Percentiles rank a stretch among this genome's conserved stretches.
phyloP scores from a whole-genome alignment of 1,140 invertebrate genomes.

The Scaptomyza pallida region DNA sequence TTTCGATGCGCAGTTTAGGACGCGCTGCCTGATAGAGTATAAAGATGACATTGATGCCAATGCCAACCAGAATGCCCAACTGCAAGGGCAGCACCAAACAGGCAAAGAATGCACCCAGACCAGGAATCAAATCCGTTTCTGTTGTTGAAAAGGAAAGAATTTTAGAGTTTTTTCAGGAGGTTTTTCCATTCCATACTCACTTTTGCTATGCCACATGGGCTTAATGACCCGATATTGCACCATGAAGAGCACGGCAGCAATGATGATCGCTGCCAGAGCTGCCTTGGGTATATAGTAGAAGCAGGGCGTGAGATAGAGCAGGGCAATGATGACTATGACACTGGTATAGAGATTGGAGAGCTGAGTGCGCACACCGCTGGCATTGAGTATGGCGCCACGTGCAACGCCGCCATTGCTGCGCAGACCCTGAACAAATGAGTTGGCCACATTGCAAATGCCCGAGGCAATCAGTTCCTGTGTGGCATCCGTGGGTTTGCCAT shows the following conservation, averaged over 20 bases:
- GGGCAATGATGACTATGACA: conserved; percentile 89
- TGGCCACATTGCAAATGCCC: conserved; percentile 92
- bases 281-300: conserved; percentile 94
- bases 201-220: conserved; percentile 92
- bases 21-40: conserved; percentile 95
- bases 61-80: conserved; percentile 95
- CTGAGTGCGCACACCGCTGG: conserved; percentile 94
- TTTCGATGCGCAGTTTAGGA: conserved; percentile 92
- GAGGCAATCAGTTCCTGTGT: conserved; percentile 94
- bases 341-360: conserved; percentile 90
- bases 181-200: conserved; percentile 83
- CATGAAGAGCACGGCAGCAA: conserved; percentile 94
- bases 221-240: conserved; percentile 92
- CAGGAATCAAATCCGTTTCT: conserved; percentile 95
- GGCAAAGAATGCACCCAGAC: conserved; percentile 92
- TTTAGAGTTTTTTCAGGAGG: too few relatives aligned
- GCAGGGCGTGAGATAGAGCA: conserved; percentile 90
- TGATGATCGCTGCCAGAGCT: conserved; percentile 91
- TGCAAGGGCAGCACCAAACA: conserved; percentile 93
- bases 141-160: neutral
- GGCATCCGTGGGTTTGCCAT: conserved; percentile 92
- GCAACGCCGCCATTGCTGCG: conserved; percentile 94
- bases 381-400: conserved; percentile 94
- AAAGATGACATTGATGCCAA: conserved; percentile 93
- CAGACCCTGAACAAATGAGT: conserved; percentile 94